Percentiles rank a stretch among this genome's conserved stretches.
Evolutionary conservation across 2,888 invertebrate species (phyloP).

Genomic region (Megamerina dolium): DNA sequence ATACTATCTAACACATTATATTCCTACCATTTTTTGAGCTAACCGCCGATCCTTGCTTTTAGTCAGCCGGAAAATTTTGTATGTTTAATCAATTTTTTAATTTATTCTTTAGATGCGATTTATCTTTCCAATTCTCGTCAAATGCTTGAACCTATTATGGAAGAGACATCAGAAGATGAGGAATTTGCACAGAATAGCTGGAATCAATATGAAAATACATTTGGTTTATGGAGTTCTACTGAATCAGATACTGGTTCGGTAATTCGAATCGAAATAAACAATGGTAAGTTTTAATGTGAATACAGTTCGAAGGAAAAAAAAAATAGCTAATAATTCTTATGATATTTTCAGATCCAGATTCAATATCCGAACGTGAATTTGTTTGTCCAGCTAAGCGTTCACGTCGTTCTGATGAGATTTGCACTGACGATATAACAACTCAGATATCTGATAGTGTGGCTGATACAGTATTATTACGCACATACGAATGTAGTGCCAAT

Average conservation of each 20-base stretch:
- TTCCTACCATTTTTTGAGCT: too few relatives aligned
- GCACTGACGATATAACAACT: conserved; percentile 11
- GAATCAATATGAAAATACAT: conserved; percentile 37
- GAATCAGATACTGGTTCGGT: conserved; percentile 81
- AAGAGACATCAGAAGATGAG: conserved; percentile 79
- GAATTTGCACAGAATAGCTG: conserved; percentile 43
- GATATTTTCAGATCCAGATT: conserved; percentile 44
- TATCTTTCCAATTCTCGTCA: conserved; percentile 45
- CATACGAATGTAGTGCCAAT: conserved; percentile 17
- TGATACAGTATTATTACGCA: conserved; percentile 32
- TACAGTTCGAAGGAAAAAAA: not conserved
- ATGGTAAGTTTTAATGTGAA: conserved; percentile 31
- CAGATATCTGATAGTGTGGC: conserved; percentile 24
- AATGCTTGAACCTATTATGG: conserved; percentile 75
- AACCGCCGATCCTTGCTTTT: too few relatives aligned
- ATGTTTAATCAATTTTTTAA: not conserved
- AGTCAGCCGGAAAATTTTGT: too few relatives aligned
- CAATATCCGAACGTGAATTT: conserved; percentile 63
- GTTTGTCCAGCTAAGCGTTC: conserved; percentile 70
- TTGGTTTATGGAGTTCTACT: conserved; percentile 52
- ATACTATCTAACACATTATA: too few relatives aligned
- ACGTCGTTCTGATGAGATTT: conserved; percentile 54
- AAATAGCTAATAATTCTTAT: not conserved
- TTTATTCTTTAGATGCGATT: conserved; percentile 36
- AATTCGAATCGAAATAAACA: conserved; percentile 59